Evolutionary conservation across 2,797 vertebrate species (phyloP), one percentile per base, ranked within the genome.

Genomic region (Anniella stebbinsi): DNA sequence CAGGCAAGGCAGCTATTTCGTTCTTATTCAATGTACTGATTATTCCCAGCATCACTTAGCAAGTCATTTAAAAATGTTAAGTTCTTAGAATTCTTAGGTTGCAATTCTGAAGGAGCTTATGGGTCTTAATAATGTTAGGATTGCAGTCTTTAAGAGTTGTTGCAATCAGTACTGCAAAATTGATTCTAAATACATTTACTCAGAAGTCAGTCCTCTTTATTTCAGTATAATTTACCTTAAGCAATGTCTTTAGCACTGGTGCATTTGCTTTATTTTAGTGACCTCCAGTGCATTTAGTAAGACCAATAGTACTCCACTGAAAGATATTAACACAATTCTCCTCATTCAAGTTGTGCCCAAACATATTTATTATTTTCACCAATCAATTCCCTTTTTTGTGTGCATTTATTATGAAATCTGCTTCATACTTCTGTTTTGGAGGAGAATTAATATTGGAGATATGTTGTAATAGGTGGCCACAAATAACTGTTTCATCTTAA

Each of bases 181-280:
- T 67, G 63, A 54, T 70, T 28, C 36, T 80, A 70, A 88, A 8
- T 15, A 81, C 78, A 88, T 81, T 81, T 72, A 82, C n/a, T n/a
- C 30, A 88, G 28, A 88, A 45, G 12, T 48, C 69, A 82, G 80
- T 88, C 30, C 38, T 9, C 30, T 82, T 88, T 36, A 82, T 82
- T 88, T 73, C 38, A 82, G 54, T 45, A 17, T 78, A 80, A 80
- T 25, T 8, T 70, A 80, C 81, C 51, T 87, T 66, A 87, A 87
- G 66, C 15, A 41, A 84, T 23, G 33, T 63, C 33, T 28, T 73
- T 6, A n/a, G 8, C 45, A 89, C 28, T 80, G 45, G 45, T 80
- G 48, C 1, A 33, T 60, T 25, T 66, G 41, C 66, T 38, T 86
- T 41, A 51, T 76, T 48, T 82, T 38, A 84, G 33, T 75, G 45